Conservation (phyloP, 2,113 vertebrate genomes). For the Carlito syrichta region DNA sequence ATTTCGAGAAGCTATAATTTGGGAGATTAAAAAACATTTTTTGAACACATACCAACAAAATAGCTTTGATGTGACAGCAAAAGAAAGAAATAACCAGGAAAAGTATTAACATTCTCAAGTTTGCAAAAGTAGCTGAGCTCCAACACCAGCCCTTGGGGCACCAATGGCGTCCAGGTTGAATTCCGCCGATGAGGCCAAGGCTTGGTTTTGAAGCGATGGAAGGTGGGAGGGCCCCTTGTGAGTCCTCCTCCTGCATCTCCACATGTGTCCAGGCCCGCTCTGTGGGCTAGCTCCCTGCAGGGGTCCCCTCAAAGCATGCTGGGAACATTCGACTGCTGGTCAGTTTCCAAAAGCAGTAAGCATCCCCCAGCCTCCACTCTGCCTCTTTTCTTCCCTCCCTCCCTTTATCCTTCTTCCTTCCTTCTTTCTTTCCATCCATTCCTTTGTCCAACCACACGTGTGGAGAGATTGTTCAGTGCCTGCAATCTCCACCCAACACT, state of each 20-base stretch:
- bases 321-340: background rate
- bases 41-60: constrained; percentile 9
- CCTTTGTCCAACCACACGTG: rapidly evolving
- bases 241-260: background rate
- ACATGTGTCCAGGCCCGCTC: rapidly evolving
- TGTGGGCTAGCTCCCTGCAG: background rate
- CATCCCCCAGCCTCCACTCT: too few species aligned
- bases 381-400: too few species aligned
- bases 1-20: constrained; percentile 28
- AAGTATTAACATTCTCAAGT: rapidly evolving
- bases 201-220: background rate
- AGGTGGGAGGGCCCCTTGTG: rapidly evolving
- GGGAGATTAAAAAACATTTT: constrained; percentile 61
- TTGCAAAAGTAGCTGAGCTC: background rate
- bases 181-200: rapidly evolving
- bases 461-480: background rate
- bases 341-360: background rate
- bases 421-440: too few species aligned
- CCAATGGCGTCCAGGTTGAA: rapidly evolving
- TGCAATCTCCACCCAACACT: rapidly evolving
- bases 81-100: background rate
- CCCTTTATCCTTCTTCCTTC: too few species aligned
- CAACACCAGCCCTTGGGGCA: background rate
- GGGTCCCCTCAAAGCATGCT: background rate
- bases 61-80: background rate